These are phyloP conservation scores for Urocynchramus pylzowi DNA, from an alignment of 2,113 vertebrate genomes.

Conservation along the genomic window DNA sequence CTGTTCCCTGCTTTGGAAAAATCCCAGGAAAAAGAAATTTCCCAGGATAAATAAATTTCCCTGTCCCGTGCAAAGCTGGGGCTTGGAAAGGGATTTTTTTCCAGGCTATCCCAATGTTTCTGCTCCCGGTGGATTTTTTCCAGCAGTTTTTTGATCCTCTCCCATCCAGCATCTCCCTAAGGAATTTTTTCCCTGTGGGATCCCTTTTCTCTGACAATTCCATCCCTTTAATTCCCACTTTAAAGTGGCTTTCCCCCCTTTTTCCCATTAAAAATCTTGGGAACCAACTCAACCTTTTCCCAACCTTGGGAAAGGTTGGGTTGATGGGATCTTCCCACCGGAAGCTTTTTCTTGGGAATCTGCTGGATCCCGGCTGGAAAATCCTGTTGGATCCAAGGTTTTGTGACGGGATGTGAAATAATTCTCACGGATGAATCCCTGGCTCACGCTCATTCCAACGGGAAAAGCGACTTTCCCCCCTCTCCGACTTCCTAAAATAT, in stretches of 20 bases:
- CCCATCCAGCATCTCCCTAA: not conserved
- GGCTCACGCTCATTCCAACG: rapidly evolving
- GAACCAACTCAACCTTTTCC: no score
- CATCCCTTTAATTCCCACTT: not conserved
- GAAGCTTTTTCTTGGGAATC: not conserved
- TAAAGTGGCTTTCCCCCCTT: rapidly evolving
- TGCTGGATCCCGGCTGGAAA: not conserved
- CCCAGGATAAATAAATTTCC: not conserved
- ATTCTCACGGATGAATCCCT: rapidly evolving
- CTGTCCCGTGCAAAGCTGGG: rapidly evolving
- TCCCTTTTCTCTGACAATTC: not conserved
- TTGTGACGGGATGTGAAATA: not conserved
- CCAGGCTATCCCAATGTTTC: not conserved
- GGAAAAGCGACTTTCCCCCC: not conserved
- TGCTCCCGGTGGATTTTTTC: not conserved
- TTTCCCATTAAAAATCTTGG: not conserved
- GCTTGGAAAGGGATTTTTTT: not conserved
- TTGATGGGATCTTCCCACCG: rapidly evolving
- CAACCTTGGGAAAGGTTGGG: not conserved
- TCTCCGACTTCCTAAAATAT: not conserved
- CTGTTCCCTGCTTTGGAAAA: not conserved
- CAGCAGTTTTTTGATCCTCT: rapidly evolving
- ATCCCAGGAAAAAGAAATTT: not conserved
- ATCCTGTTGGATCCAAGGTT: rapidly evolving
- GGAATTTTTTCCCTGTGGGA: not conserved